phyloP scores from a whole-genome alignment of 2,797 vertebrate species.

The Squalus acanthias region DNA sequence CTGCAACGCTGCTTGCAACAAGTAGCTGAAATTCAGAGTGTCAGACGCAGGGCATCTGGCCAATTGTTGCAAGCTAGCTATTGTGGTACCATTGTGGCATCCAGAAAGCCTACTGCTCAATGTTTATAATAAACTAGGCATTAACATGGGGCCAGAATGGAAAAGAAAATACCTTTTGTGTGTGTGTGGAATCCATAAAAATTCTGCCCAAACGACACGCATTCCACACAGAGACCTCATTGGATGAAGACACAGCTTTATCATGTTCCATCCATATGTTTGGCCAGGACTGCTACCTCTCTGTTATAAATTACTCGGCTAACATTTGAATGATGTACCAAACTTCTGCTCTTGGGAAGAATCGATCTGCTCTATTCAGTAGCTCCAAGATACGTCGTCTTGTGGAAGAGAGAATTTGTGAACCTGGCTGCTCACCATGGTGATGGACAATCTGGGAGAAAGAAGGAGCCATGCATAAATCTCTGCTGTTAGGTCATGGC shows the following conservation, averaged over 20 bases:
- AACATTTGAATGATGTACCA: background rate
- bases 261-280: background rate
- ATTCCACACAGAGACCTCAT: background rate
- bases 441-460: background rate
- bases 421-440: background rate
- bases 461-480: background rate
- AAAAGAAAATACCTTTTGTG: background rate
- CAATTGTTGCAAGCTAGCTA: background rate
- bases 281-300: background rate
- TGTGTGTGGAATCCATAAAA: background rate
- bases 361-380: background rate
- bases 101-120: background rate
- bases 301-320: background rate
- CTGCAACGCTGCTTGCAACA: background rate
- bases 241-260: background rate
- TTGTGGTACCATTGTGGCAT: constrained; percentile 3
- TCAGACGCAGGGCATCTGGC: background rate
- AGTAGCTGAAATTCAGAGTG: background rate
- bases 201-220: background rate
- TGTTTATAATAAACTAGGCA: background rate
- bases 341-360: background rate
- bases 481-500: background rate
- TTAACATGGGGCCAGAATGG: background rate
- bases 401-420: background rate
- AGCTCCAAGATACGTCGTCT: background rate